Evolutionary conservation across 2,113 vertebrate genomes (phyloP).

Genomic region (Sinosuthora webbiana): DNA sequence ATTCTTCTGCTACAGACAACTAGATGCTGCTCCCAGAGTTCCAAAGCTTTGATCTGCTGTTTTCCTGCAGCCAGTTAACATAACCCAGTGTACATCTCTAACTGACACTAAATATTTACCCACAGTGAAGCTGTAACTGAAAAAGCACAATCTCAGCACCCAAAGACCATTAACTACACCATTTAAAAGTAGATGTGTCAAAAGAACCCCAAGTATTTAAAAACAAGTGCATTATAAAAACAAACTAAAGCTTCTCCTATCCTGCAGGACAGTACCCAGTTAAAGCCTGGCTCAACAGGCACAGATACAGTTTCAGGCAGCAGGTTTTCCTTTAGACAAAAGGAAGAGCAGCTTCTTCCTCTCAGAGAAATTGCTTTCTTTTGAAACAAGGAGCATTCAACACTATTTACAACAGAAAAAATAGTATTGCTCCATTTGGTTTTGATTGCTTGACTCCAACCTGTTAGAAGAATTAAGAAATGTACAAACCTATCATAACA

Average conservation of each 20-base stretch:
- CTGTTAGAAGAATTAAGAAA: background rate
- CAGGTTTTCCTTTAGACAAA: background rate
- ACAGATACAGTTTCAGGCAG: background rate
- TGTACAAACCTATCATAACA: rapidly evolving
- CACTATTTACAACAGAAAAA: background rate
- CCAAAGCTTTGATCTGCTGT: background rate
- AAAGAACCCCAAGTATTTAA: background rate
- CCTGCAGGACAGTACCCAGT: background rate
- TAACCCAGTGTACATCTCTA: background rate
- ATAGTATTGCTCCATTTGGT: background rate
- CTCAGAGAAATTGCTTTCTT: background rate
- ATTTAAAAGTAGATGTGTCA: background rate
- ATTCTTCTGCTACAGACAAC: background rate
- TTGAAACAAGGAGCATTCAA: background rate
- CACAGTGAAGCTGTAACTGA: background rate
- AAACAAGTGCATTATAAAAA: background rate
- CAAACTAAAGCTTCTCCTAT: background rate
- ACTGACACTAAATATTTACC: background rate
- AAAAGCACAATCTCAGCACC: background rate
- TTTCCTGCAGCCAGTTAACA: background rate
- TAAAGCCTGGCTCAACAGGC: background rate
- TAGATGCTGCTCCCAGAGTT: background rate
- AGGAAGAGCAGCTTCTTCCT: background rate
- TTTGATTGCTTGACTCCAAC: background rate
- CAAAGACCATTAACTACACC: background rate